These are phyloP conservation scores for Tanypteryx hageni DNA, from an alignment of 2,888 invertebrate genomes.

Conservation along the genomic window DNA sequence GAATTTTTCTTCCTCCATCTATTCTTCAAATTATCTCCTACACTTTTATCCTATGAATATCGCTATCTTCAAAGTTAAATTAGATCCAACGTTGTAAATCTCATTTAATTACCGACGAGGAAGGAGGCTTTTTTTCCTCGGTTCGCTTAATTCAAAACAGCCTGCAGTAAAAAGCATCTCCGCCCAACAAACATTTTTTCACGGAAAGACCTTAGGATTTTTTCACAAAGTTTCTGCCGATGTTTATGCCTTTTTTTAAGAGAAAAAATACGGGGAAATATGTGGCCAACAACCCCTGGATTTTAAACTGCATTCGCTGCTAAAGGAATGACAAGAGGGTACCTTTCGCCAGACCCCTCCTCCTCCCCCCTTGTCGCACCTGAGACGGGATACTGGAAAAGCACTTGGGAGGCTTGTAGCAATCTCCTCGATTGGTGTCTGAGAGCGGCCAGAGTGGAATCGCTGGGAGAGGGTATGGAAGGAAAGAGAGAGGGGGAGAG, in stretches of 20 bases:
- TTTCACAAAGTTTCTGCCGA: background rate
- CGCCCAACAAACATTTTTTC: background rate
- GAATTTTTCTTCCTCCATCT: too few species aligned
- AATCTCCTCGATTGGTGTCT: slow-evolving; percentile 24
- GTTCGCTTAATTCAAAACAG: too few species aligned
- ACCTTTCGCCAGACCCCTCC: background rate
- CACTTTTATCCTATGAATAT: too few species aligned
- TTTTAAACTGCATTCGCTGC: background rate
- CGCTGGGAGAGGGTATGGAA: background rate
- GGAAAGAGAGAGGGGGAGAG: background rate
- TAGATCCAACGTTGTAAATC: too few species aligned
- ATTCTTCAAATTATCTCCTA: too few species aligned
- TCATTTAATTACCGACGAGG: too few species aligned
- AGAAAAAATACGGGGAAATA: background rate
- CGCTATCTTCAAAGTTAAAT: too few species aligned
- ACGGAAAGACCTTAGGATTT: background rate
- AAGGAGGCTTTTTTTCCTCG: too few species aligned
- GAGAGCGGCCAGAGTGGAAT: background rate
- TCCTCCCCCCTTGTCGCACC: background rate
- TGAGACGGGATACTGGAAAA: background rate
- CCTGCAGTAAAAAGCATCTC: too few species aligned
- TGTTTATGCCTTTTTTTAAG: background rate
- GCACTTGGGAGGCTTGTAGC: slow-evolving; percentile 7
- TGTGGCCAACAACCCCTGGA: background rate
- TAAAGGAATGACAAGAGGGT: background rate